Conservation (phyloP, 2,113 vertebrate genomes). For the Talpa occidentalis region DNA sequence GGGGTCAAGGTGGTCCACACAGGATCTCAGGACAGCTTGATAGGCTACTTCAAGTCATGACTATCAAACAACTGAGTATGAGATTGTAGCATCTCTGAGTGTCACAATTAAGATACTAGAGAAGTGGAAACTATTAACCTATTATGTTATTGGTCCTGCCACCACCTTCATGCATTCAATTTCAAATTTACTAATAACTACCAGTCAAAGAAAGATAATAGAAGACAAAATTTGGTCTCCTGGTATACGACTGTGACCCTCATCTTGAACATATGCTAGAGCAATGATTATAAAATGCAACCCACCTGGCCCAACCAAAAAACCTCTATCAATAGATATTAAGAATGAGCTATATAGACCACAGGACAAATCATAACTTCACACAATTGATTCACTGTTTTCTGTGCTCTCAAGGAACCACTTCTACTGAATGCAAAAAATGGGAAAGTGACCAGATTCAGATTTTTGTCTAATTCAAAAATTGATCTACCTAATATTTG, state of each 20-base stretch:
- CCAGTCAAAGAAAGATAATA: not conserved
- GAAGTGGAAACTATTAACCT: not conserved
- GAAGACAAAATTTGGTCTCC: not conserved
- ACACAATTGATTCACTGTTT: not conserved
- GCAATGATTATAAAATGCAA: not conserved
- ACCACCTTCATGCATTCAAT: not conserved
- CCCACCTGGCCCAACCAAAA: not conserved
- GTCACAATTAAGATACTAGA: not conserved
- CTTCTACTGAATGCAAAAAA: constrained; percentile 4
- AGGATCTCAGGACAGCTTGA: not conserved
- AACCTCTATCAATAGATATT: not conserved
- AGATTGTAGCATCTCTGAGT: not conserved
- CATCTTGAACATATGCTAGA: not conserved
- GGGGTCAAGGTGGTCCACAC: constrained; percentile 32
- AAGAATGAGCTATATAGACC: not conserved
- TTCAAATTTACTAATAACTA: not conserved
- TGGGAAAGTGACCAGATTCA: not conserved
- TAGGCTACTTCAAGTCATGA: not conserved
- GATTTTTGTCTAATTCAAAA: constrained; percentile 54
- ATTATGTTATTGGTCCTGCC: not conserved
- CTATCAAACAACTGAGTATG: not conserved
- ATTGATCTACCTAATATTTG: constrained; percentile 35
- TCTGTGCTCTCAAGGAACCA: not conserved
- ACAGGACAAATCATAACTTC: not conserved
- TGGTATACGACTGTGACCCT: not conserved